Evolutionary conservation across 1,140 invertebrate species (phyloP), one percentile per base, ranked within the genome.

Genomic region (Caenorhabditis inopinata): DNA sequence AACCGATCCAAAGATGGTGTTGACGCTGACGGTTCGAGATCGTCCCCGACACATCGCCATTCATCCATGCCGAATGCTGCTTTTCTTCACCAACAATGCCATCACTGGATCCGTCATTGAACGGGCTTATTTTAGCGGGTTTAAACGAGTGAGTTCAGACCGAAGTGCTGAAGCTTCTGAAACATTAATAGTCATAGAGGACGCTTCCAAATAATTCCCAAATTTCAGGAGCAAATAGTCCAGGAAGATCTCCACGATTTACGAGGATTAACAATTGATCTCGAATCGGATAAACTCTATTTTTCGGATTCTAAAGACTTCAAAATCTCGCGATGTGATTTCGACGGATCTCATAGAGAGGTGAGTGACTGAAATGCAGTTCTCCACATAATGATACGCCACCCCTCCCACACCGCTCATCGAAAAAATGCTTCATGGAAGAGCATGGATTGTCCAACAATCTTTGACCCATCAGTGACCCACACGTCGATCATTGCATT

Each of bases 41-140:
- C 93, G 94, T 85, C 94, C 93, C 0, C 88, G 94, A 14, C 94
- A 94, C 14, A 93, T 96, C 84, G 93, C 87, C 14, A 82, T 90
- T 25, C 49, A 84, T 82, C 83, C 83, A 92, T 23, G 91, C 93
- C 6, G 93, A 95, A 46, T 96, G 94, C 89, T 90, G 27, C 89
- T 94, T 7, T 94, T 93, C 88, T 94, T 93, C 93, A 93, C 93
- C 0, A 94, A 94, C 89, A 94, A 93, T 93, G 94, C 94, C 88
- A 90, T 91, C 12, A 83, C 84, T 73, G 82, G 83, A 45, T 93
- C 94, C 0, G 91, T 91, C 80, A 93, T 95, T 82, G 93, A 94
- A 87, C 90, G 93, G 49, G 92, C 92, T 3, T 92, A 91, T 84
- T 88, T 92, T 0, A 92, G 90, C 74, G 93, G 93, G 4, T 92